phyloP scores from a whole-genome alignment of 2,888 invertebrate genomes.

The Patella depressa region DNA sequence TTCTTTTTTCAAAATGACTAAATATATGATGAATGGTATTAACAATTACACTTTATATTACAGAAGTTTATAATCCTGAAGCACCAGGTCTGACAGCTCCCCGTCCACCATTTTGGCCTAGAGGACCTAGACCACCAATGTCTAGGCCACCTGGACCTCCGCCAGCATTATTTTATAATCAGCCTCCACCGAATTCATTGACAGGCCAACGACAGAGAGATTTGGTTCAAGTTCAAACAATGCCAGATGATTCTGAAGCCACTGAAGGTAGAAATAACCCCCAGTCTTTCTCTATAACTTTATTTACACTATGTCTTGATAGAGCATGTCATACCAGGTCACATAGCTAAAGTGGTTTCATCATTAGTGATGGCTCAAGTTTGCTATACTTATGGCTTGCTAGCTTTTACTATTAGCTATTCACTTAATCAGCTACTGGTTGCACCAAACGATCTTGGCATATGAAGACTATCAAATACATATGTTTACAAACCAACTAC shows the following conservation, averaged over 20 bases:
- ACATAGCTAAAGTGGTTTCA: neutral
- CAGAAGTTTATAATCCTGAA: constrained; percentile 81
- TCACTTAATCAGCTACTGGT: too few species aligned
- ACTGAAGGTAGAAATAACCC: constrained; percentile 21
- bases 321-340: neutral
- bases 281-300: neutral
- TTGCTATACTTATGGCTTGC: too few species aligned
- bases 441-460: too few species aligned
- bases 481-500: too few species aligned
- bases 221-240: constrained; percentile 43
- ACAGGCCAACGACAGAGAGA: constrained; percentile 36
- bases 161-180: constrained; percentile 37
- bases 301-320: neutral
- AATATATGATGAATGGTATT: too few species aligned
- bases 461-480: too few species aligned
- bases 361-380: neutral
- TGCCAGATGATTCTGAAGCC: constrained; percentile 35
- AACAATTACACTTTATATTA: neutral
- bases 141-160: constrained; percentile 24
- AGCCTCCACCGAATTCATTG: constrained; percentile 49
- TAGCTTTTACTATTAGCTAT: too few species aligned
- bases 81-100: constrained; percentile 79
- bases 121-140: constrained; percentile 48
- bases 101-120: constrained; percentile 29
- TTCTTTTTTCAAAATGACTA: too few species aligned